A percentile compares a stretch with the other conserved stretches of the same genome.
Evolutionary conservation across 2,888 invertebrate species (phyloP).

Genomic region (Plebejus melissa): DNA sequence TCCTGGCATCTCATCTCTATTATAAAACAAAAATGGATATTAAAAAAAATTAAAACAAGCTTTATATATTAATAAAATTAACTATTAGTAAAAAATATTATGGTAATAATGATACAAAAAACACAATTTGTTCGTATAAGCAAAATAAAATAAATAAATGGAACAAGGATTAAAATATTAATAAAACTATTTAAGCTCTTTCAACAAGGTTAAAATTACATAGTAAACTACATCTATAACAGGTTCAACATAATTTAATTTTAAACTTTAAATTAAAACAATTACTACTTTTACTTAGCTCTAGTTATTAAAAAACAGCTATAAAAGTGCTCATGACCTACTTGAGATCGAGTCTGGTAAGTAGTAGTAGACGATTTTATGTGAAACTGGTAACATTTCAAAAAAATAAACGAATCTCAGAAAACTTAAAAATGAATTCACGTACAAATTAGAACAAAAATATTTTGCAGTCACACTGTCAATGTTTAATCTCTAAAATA

Average conservation of each 20-base stretch:
- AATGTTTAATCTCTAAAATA: neutral
- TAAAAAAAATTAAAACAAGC: conserved; percentile 16
- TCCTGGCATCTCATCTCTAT: conserved; percentile 36
- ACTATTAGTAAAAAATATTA: neutral
- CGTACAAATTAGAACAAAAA: neutral
- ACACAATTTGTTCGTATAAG: neutral
- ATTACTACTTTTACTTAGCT: neutral
- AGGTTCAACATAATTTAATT: neutral
- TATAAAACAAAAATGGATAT: conserved; percentile 34
- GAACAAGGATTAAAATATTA: neutral
- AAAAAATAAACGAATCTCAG: neutral
- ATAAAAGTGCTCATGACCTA: neutral
- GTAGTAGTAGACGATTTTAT: no score
- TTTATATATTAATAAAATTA: neutral
- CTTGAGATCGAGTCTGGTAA: neutral
- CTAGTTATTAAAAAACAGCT: neutral
- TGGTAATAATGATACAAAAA: neutral
- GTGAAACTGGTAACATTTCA: neutral
- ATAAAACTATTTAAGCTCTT: neutral
- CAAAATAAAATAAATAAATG: neutral
- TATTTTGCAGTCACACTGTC: conserved; percentile 3
- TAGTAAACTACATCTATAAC: neutral
- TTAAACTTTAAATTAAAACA: neutral
- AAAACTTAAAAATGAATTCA: neutral
- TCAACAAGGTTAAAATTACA: conserved; percentile 5